These are phyloP conservation scores for Papilio polyxenes DNA, from an alignment of 1,140 invertebrate species.

Conservation along the genomic window DNA sequence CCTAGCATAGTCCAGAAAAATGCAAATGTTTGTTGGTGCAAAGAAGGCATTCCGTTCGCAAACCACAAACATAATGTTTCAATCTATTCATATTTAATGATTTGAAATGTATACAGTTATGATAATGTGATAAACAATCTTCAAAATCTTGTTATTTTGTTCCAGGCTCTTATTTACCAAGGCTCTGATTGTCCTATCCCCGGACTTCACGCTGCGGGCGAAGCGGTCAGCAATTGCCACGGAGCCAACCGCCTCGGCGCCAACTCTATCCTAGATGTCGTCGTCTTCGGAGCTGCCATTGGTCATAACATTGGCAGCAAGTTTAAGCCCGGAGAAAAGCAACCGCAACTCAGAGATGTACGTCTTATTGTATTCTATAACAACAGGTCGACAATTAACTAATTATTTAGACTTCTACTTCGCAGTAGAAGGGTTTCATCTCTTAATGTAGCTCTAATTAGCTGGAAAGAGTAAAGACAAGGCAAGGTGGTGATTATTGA, in stretches of 20 bases:
- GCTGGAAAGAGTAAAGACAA: too few relatives aligned
- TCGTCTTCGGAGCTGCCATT: conserved; percentile 97
- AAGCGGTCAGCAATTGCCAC: conserved; percentile 90
- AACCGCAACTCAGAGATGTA: conserved; percentile 86
- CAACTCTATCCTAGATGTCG: conserved; percentile 97
- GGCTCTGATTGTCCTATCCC: conserved; percentile 84
- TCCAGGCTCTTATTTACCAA: conserved; percentile 55
- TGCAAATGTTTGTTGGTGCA: background rate
- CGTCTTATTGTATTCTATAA: conserved; percentile 49
- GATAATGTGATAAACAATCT: too few relatives aligned
- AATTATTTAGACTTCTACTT: too few relatives aligned
- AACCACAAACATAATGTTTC: too few relatives aligned
- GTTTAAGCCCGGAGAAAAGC: conserved; percentile 91
- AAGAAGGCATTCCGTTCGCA: too few relatives aligned
- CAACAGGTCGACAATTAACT: background rate
- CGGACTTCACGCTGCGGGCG: conserved; percentile 87
- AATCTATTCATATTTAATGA: too few relatives aligned
- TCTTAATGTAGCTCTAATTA: too few relatives aligned
- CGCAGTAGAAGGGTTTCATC: too few relatives aligned
- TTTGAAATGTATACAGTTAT: too few relatives aligned
- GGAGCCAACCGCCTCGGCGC: conserved; percentile 98
- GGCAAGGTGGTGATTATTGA: too few relatives aligned
- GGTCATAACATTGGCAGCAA: conserved; percentile 92
- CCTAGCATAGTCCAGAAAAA: too few relatives aligned
- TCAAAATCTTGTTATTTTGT: background rate